A percentile compares a stretch with the other conserved stretches of the same genome.
Conservation (phyloP, 2,797 vertebrate species). For the Balearica regulorum region DNA sequence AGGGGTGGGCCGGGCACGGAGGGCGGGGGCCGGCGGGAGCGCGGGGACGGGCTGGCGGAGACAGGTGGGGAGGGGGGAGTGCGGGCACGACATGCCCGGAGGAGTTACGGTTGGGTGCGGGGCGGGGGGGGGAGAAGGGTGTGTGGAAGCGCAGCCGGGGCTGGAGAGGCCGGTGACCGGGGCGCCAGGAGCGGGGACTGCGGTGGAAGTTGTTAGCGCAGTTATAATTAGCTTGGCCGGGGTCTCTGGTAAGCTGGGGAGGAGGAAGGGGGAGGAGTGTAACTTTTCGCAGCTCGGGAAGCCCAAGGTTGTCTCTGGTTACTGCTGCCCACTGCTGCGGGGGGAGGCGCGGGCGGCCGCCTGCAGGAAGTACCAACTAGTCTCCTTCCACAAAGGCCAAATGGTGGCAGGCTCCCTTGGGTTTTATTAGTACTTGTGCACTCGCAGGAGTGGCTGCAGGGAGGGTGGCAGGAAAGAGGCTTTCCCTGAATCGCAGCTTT, state of each 20-base stretch:
- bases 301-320: constrained; percentile 44
- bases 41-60: neutral
- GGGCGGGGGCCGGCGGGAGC: neutral
- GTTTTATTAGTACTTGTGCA: neutral
- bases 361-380: constrained; percentile 31
- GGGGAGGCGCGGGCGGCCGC: neutral
- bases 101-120: neutral
- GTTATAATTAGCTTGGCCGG: constrained; percentile 55
- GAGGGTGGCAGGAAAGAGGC: neutral
- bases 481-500: neutral
- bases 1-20: too few relatives aligned
- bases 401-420: constrained; percentile 31
- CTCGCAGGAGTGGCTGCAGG: neutral
- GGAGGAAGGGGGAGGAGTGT: constrained; percentile 49
- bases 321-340: neutral
- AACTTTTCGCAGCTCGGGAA: constrained; percentile 59
- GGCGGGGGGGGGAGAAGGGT: too few relatives aligned
- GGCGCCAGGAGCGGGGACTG: neutral
- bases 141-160: neutral
- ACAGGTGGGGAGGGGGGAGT: neutral
- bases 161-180: neutral
- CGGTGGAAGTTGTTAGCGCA: constrained; percentile 35
- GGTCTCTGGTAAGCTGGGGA: neutral
- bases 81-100: neutral
- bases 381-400: constrained; percentile 41